phyloP scores from a whole-genome alignment of 2,113 vertebrate genomes.

The Clarias gariepinus region DNA sequence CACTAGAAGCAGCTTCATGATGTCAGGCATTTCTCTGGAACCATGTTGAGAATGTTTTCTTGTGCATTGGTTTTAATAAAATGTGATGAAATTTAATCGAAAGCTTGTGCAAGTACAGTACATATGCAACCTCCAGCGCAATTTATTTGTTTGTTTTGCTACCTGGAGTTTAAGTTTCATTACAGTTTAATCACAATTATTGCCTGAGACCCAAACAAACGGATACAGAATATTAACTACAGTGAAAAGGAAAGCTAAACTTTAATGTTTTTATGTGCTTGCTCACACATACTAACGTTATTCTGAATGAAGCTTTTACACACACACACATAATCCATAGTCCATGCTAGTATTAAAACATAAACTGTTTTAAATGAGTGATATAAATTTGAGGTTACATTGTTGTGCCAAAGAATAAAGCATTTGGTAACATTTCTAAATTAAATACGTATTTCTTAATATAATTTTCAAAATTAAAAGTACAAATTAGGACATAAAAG shows the following conservation, averaged over 20 bases:
- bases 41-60: background rate
- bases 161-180: background rate
- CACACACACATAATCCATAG: too few relatives aligned
- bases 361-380: background rate
- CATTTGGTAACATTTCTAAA: background rate
- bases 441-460: background rate
- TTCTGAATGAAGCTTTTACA: background rate
- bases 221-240: background rate
- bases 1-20: conserved; percentile 1
- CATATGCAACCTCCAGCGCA: background rate
- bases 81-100: background rate
- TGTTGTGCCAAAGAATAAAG: background rate
- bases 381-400: background rate
- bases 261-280: background rate
- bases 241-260: background rate
- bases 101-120: background rate
- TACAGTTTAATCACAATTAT: background rate
- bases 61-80: background rate
- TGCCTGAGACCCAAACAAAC: background rate
- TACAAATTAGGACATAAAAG: background rate
- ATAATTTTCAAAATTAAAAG: background rate
- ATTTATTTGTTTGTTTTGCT: background rate
- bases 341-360: background rate
- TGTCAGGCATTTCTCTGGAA: conserved; percentile 5
- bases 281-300: background rate